These are phyloP conservation scores for Zaprionus africanus DNA, from an alignment of 1,140 invertebrate species.

Conservation along the genomic window DNA sequence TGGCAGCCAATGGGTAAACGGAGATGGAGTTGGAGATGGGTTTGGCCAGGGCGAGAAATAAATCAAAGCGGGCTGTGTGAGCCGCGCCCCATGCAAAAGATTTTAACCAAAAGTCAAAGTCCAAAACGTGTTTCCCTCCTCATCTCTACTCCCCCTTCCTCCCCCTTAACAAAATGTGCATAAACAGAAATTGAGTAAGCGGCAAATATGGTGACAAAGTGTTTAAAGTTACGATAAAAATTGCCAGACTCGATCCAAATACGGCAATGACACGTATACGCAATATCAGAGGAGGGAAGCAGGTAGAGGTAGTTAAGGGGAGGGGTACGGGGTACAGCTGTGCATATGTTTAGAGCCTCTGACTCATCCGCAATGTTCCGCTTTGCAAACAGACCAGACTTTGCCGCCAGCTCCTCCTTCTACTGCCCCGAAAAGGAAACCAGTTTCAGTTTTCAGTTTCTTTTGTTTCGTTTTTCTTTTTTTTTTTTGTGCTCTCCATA, in stretches of 20 bases:
- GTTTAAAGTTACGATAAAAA: conserved; percentile 53
- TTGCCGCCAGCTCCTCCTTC: neutral
- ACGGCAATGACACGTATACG: conserved; percentile 74
- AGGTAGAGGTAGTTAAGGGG: neutral
- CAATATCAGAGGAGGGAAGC: conserved; percentile 46
- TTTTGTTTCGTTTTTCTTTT: neutral
- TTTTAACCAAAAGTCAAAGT: conserved; percentile 30
- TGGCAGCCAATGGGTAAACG: conserved; percentile 49
- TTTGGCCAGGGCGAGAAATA: conserved; percentile 48
- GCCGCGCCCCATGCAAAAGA: conserved; percentile 49
- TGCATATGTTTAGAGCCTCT: conserved; percentile 38
- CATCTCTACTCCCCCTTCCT: neutral
- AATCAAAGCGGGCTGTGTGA: conserved; percentile 55
- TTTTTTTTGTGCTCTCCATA: neutral
- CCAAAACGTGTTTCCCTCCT: conserved; percentile 31
- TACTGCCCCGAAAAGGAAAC: conserved; percentile 49
- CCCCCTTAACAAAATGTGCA: conserved; percentile 48
- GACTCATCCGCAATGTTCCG: conserved; percentile 56
- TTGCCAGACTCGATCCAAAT: conserved; percentile 62
- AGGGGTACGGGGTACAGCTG: neutral
- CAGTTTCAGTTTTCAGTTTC: conserved; percentile 54
- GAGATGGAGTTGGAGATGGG: conserved; percentile 12
- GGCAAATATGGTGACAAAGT: conserved; percentile 79
- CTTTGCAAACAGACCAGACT: conserved; percentile 38
- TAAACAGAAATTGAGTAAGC: conserved; percentile 74